phyloP scores from a whole-genome alignment of 1,140 invertebrate genomes.

The Neotoxoptera formosana region DNA sequence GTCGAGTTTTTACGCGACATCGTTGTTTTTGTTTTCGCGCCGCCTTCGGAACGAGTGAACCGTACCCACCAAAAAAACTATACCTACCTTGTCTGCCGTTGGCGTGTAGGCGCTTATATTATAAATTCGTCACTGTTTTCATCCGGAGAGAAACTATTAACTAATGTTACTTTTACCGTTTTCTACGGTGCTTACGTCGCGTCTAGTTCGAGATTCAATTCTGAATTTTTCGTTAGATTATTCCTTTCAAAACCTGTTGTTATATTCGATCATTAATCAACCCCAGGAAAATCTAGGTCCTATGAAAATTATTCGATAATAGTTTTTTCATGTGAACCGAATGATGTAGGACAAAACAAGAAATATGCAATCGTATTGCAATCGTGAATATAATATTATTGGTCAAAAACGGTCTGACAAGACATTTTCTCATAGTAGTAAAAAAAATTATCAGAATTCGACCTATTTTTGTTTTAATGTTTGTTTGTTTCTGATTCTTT shows the following conservation, averaged over 20 bases:
- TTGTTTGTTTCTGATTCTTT: background rate
- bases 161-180: background rate
- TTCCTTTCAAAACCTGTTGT: background rate
- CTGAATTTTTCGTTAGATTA: background rate
- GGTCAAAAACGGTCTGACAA: background rate
- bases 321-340: background rate
- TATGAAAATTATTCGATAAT: background rate
- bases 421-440: background rate
- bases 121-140: conserved; percentile 35
- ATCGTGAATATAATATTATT: background rate
- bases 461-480: background rate
- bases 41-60: background rate
- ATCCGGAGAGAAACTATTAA: background rate
- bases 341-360: background rate
- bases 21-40: background rate
- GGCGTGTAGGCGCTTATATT: background rate
- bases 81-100: background rate
- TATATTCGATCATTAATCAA: background rate
- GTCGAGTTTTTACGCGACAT: background rate
- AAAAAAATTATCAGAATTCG: background rate
- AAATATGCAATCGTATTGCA: background rate
- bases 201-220: background rate
- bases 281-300: background rate
- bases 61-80: background rate
- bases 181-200: background rate